Percentiles rank a stretch among this genome's conserved stretches.
Evolutionary conservation across 2,888 invertebrate species (phyloP).

Genomic region (Drosophila barbarae): DNA sequence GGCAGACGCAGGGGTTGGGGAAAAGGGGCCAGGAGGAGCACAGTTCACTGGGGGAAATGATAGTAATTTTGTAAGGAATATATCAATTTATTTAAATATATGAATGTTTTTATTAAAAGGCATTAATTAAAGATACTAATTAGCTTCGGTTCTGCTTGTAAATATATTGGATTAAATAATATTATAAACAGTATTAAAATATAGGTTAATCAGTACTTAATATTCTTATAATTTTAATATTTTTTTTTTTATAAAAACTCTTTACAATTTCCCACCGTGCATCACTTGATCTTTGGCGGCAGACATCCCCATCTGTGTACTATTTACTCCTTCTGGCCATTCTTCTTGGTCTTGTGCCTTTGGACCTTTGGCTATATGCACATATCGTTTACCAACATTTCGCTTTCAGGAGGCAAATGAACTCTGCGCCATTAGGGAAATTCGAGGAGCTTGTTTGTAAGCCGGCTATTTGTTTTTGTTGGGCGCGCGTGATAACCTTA

Average conservation of each 20-base stretch:
- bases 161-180: neutral
- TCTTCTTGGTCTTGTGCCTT: constrained; percentile 4
- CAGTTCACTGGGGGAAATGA: constrained; percentile 1
- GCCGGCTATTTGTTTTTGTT: constrained; percentile 18
- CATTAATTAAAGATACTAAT: neutral
- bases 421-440: constrained; percentile 71
- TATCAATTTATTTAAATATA: neutral
- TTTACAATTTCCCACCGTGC: neutral
- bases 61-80: neutral
- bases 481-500: constrained; percentile 51
- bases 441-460: constrained; percentile 66
- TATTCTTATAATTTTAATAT: too few species aligned
- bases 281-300: constrained; percentile 52
- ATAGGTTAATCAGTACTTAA: neutral
- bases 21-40: neutral
- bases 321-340: constrained; percentile 13
- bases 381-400: constrained; percentile 53
- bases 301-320: constrained; percentile 21
- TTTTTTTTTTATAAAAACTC: too few species aligned
- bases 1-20: neutral
- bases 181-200: neutral
- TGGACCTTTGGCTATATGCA: constrained; percentile 17
- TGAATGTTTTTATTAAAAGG: neutral
- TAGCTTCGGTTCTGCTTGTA: neutral
- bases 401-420: constrained; percentile 59